Percentiles rank a stretch among this genome's conserved stretches.
phyloP scores from a whole-genome alignment of 1,140 invertebrate species.

The Aethina tumida region DNA sequence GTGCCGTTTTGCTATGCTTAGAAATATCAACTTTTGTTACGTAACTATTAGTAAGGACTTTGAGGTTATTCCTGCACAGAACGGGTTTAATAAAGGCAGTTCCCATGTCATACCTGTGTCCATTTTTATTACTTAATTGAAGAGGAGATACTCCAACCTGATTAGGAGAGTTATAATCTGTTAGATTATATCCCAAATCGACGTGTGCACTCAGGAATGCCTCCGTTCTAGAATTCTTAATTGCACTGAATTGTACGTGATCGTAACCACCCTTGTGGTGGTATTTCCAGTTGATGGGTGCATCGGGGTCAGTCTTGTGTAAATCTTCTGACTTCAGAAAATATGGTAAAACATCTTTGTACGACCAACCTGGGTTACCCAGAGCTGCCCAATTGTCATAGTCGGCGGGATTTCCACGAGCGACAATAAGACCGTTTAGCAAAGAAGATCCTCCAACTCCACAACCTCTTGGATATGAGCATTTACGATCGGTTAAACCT shows the following conservation, averaged over 20 bases:
- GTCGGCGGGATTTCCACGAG: slow-evolving; percentile 56
- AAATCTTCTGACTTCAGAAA: slow-evolving; percentile 50
- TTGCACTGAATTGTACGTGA: too few relatives aligned
- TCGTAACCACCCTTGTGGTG: slow-evolving; percentile 36
- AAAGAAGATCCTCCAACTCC: slow-evolving; percentile 54
- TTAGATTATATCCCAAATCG: slow-evolving; percentile 43
- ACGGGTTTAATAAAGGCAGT: slow-evolving; percentile 14
- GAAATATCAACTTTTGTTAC: slow-evolving; percentile 59
- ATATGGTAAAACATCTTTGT: slow-evolving; percentile 48
- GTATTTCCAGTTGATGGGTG: slow-evolving; percentile 20
- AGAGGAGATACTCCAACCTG: slow-evolving; percentile 7
- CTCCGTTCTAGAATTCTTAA: too few relatives aligned
- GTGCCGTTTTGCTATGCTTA: slow-evolving; percentile 42
- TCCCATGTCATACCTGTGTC: slow-evolving; percentile 8
- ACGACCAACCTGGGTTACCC: slow-evolving; percentile 58
- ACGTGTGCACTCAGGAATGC: slow-evolving; percentile 33
- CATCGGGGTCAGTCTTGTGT: too few relatives aligned
- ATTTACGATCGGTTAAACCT: slow-evolving; percentile 12
- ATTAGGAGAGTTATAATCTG: slow-evolving; percentile 28
- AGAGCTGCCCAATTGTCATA: slow-evolving; percentile 55
- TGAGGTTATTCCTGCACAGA: slow-evolving; percentile 42
- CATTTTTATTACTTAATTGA: slow-evolving; percentile 10
- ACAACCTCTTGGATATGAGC: slow-evolving; percentile 35
- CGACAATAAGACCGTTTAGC: slow-evolving; percentile 66
- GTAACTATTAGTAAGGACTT: slow-evolving; percentile 37